A percentile compares a stretch with the other conserved stretches of the same genome.
phyloP scores from a whole-genome alignment of 2,797 vertebrate species.

The Eupleurogrammus muticus region DNA sequence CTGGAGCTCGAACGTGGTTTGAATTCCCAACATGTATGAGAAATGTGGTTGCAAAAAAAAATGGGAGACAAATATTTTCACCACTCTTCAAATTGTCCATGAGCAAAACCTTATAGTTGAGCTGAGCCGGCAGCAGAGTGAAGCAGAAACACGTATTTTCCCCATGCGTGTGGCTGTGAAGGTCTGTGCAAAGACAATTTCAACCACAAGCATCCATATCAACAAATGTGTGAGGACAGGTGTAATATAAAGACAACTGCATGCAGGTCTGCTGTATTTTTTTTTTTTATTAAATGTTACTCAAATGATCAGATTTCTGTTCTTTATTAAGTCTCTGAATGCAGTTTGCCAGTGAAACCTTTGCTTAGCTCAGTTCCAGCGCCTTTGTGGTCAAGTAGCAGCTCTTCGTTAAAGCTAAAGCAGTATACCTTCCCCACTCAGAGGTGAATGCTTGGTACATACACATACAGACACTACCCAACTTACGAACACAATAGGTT shows the following conservation, averaged over 20 bases:
- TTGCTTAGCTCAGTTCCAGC: not conserved
- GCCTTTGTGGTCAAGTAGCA: not conserved
- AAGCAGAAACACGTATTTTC: not conserved
- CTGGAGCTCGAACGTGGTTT: not conserved
- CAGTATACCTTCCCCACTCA: not conserved
- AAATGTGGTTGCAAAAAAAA: not conserved
- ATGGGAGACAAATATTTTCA: not conserved
- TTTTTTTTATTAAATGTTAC: not conserved
- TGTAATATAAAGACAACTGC: slow-evolving; percentile 7
- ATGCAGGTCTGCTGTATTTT: not conserved
- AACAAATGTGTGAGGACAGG: not conserved
- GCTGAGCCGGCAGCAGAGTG: not conserved
- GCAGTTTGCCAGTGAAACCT: not conserved
- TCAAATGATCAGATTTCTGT: not conserved
- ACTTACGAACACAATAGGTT: no score
- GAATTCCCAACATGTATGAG: not conserved
- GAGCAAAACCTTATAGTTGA: not conserved
- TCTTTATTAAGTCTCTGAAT: not conserved
- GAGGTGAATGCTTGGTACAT: not conserved
- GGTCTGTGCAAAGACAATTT: no score
- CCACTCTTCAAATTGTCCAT: not conserved
- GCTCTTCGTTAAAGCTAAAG: not conserved
- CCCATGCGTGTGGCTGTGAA: no score
- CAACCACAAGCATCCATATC: no score
- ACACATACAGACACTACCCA: not conserved